These are phyloP conservation scores for Nowickia ferox DNA, from an alignment of 2,888 invertebrate species.

Conservation along the genomic window DNA sequence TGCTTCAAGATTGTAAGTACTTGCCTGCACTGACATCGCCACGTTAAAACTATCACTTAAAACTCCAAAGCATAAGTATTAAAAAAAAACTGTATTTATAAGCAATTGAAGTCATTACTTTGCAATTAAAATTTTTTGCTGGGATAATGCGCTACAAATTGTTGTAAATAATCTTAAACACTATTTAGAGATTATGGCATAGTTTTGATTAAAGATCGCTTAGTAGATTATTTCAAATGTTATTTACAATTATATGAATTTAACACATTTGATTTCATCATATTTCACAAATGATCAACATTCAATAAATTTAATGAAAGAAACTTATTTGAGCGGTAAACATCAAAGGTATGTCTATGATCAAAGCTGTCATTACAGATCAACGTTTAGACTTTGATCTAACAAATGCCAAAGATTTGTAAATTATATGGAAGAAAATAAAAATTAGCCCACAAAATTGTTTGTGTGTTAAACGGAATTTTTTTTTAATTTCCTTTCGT, in stretches of 20 bases:
- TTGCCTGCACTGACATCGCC: too few species aligned
- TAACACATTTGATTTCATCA: slow-evolving; percentile 63
- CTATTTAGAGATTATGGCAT: slow-evolving; percentile 2
- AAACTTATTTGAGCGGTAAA: slow-evolving; percentile 58
- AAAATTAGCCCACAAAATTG: slow-evolving; percentile 30
- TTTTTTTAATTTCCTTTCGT: slow-evolving; percentile 40
- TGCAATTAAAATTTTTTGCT: too few species aligned
- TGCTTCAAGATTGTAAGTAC: too few species aligned
- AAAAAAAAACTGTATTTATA: too few species aligned
- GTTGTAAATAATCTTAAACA: not conserved
- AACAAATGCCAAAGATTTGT: slow-evolving; percentile 64
- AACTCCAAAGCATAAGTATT: too few species aligned
- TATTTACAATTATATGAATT: slow-evolving; percentile 67
- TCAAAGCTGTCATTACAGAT: slow-evolving; percentile 79
- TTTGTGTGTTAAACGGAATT: slow-evolving; percentile 22
- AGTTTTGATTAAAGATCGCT: slow-evolving; percentile 26
- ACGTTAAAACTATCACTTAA: too few species aligned
- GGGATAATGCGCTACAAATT: not conserved
- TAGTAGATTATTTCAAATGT: slow-evolving; percentile 56
- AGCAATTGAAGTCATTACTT: too few species aligned
- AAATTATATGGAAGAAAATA: slow-evolving; percentile 10
- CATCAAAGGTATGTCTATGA: slow-evolving; percentile 76
- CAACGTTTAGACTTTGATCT: slow-evolving; percentile 75
- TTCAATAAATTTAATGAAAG: slow-evolving; percentile 6
- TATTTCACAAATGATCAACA: slow-evolving; percentile 35